These are phyloP conservation scores for Ceyx margarethae DNA, from an alignment of 2,113 vertebrate genomes.

Conservation along the genomic window DNA sequence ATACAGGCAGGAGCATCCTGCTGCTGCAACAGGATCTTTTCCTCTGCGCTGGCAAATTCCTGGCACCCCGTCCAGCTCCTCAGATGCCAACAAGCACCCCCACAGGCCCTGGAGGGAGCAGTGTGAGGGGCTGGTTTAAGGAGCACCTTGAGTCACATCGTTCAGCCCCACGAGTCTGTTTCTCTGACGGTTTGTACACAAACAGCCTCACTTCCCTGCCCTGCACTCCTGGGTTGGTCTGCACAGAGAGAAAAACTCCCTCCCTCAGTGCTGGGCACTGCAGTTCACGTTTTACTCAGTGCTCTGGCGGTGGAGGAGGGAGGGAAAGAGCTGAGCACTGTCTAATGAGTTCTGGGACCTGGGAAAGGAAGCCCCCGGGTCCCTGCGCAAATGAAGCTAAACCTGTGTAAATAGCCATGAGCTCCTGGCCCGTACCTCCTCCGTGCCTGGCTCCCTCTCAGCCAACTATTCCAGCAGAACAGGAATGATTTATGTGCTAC, in stretches of 20 bases:
- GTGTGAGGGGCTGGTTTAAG: not conserved
- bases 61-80: too few species aligned
- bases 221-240: not conserved
- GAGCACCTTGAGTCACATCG: not conserved
- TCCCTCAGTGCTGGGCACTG: not conserved
- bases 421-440: not conserved
- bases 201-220: not conserved
- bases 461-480: not conserved
- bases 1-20: not conserved
- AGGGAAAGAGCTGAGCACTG: not conserved
- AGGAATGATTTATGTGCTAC: not conserved
- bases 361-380: not conserved
- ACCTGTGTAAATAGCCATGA: accelerated
- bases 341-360: not conserved
- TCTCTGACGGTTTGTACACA: not conserved
- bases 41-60: too few species aligned
- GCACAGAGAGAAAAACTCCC: accelerated
- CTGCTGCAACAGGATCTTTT: not conserved
- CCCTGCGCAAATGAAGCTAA: not conserved
- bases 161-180: not conserved
- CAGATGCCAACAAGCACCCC: not conserved
- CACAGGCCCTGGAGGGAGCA: not conserved
- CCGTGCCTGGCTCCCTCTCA: not conserved
- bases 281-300: not conserved
- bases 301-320: not conserved